A percentile compares a stretch with the other conserved stretches of the same genome.
phyloP scores from a whole-genome alignment of 2,797 vertebrate genomes.

The Gymnocypris eckloni region DNA sequence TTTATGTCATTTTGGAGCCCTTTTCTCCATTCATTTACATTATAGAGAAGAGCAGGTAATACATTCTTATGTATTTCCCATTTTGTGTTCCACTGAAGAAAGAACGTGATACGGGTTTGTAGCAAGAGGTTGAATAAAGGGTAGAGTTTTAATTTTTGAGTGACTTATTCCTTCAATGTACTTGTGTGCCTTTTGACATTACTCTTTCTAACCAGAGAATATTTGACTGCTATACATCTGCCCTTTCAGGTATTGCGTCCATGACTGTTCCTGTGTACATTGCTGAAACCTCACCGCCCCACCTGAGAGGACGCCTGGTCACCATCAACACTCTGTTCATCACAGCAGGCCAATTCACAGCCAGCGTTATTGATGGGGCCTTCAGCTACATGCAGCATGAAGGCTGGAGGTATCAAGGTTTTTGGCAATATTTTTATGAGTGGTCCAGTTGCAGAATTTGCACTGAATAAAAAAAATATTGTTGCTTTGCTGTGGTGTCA shows the following conservation, averaged over 20 bases:
- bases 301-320: constrained; percentile 93
- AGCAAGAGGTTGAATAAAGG: not conserved
- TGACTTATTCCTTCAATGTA: not conserved
- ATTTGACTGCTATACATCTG: constrained; percentile 25
- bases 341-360: constrained; percentile 94
- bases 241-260: constrained; percentile 87
- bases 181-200: not conserved
- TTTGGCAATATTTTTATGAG: not conserved
- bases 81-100: not conserved
- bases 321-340: constrained; percentile 98
- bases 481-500: not conserved
- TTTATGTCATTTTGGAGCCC: not conserved
- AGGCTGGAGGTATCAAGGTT: constrained; percentile 89
- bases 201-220: not conserved
- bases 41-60: not conserved
- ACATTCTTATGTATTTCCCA: not conserved
- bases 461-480: not conserved
- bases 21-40: not conserved
- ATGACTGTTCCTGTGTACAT: constrained; percentile 98
- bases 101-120: not conserved
- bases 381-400: constrained; percentile 94
- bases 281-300: constrained; percentile 92
- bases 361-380: constrained; percentile 91
- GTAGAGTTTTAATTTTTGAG: not conserved
- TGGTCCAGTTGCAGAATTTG: not conserved